Evolutionary conservation across 2,888 invertebrate genomes (phyloP).

Genomic region (Camponotus fellah): DNA sequence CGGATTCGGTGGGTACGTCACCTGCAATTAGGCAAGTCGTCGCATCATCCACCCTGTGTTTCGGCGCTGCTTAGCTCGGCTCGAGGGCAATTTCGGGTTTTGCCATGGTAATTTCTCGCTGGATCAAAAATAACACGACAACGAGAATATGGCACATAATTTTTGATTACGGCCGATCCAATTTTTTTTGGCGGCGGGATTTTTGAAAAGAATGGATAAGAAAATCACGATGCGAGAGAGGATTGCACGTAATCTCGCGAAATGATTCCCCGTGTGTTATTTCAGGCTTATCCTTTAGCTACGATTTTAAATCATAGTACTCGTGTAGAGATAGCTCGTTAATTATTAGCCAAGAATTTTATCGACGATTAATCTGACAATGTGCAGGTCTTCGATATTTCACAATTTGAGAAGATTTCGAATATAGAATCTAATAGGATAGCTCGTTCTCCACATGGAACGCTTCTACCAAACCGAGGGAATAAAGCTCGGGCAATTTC

Average conservation of each 20-base stretch:
- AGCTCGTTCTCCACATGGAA: not conserved
- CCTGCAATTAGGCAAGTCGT: slow-evolving; percentile 74
- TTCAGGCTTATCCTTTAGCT: not conserved
- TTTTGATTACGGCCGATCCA: slow-evolving; percentile 29
- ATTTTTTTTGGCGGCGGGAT: slow-evolving; percentile 13
- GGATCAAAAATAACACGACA: slow-evolving; percentile 69
- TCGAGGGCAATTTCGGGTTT: slow-evolving; percentile 75
- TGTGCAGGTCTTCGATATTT: not conserved
- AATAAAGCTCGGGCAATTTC: slow-evolving; percentile 23
- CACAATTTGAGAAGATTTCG: not conserved
- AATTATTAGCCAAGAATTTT: not conserved
- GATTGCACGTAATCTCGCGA: not conserved
- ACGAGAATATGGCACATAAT: slow-evolving; percentile 4
- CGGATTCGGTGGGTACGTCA: slow-evolving; percentile 70
- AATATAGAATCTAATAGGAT: not conserved
- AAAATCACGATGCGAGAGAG: not conserved
- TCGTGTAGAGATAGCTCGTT: not conserved
- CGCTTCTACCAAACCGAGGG: slow-evolving; percentile 8
- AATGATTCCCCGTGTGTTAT: not conserved
- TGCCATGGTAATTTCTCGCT: slow-evolving; percentile 78
- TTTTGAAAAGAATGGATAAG: slow-evolving; percentile 7
- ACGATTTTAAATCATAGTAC: not conserved
- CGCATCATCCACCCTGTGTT: slow-evolving; percentile 61
- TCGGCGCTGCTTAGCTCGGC: slow-evolving; percentile 69
- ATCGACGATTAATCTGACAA: not conserved